phyloP scores from a whole-genome alignment of 2,888 invertebrate genomes.

The Chaetoderma sp. region DNA sequence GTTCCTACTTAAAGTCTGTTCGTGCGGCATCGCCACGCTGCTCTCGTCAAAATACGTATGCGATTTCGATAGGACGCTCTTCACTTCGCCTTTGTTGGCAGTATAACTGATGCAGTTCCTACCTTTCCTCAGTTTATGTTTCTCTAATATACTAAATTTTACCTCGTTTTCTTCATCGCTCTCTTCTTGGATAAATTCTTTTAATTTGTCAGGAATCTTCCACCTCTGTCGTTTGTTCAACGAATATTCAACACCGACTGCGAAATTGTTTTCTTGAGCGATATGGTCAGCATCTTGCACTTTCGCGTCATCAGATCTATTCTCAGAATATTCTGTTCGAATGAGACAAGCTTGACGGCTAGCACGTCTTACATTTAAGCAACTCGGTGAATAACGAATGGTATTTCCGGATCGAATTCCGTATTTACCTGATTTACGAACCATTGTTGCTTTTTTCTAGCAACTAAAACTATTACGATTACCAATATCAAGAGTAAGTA shows the following conservation, averaged over 20 bases:
- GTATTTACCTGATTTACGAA: too few relatives aligned
- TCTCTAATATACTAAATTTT: background rate
- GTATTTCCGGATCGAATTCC: too few relatives aligned
- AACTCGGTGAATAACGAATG: too few relatives aligned
- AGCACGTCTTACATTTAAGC: too few relatives aligned
- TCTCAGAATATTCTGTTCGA: too few relatives aligned
- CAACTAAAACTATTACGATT: too few relatives aligned
- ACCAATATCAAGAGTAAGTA: too few relatives aligned
- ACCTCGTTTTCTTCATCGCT: background rate
- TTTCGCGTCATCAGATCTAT: too few relatives aligned
- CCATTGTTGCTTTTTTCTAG: too few relatives aligned
- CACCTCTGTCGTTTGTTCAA: constrained; percentile 18
- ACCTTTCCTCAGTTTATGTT: background rate
- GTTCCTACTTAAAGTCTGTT: too few relatives aligned
- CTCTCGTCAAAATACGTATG: background rate
- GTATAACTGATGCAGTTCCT: constrained; percentile 3
- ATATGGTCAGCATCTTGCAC: too few relatives aligned
- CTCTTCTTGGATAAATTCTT: background rate
- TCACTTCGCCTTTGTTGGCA: background rate
- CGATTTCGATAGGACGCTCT: background rate
- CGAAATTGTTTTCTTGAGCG: background rate
- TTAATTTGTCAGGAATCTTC: constrained; percentile 5
- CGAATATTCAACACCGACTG: constrained; percentile 1
- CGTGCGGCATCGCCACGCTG: background rate
- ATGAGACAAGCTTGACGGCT: too few relatives aligned